A percentile compares a stretch with the other conserved stretches of the same genome.
These are phyloP conservation scores for Brachionus manjavacas DNA, from an alignment of 1,140 invertebrate genomes.

Conservation along the genomic window DNA sequence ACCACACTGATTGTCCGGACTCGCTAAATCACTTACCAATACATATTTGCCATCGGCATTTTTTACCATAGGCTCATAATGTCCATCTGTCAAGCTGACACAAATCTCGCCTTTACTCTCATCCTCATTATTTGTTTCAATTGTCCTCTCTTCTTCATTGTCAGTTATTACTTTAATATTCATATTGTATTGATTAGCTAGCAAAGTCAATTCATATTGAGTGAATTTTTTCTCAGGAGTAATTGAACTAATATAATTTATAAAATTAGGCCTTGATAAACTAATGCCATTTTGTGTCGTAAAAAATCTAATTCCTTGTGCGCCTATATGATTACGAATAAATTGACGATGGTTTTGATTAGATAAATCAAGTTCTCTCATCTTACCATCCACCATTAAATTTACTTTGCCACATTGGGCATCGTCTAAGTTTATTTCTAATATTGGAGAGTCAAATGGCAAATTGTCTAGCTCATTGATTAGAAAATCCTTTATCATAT, in stretches of 20 bases:
- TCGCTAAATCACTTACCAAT: not conserved
- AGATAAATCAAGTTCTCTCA: not conserved
- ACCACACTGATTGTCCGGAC: not conserved
- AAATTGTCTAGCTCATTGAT: not conserved
- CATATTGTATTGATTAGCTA: not conserved
- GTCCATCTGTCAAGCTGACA: not conserved
- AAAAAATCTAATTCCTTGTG: not conserved
- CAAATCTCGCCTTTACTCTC: not conserved
- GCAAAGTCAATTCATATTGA: not conserved
- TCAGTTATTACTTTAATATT: not conserved
- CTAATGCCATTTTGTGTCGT: not conserved
- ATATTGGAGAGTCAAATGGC: not conserved
- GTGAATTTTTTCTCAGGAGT: not conserved
- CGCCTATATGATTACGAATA: not conserved
- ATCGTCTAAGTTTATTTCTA: not conserved
- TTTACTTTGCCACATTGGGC: not conserved
- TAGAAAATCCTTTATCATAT: not conserved
- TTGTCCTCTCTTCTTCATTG: not conserved
- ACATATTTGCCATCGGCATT: not conserved
- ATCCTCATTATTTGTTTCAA: not conserved
- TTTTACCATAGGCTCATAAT: not conserved
- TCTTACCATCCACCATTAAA: not conserved
- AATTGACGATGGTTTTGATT: not conserved
- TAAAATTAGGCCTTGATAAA: not conserved
- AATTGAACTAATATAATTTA: constrained; percentile 8